A percentile compares a stretch with the other conserved stretches of the same genome.
These are phyloP conservation scores for Oreonectes daqikongensis DNA, from an alignment of 2,797 vertebrate species.

Conservation along the genomic window DNA sequence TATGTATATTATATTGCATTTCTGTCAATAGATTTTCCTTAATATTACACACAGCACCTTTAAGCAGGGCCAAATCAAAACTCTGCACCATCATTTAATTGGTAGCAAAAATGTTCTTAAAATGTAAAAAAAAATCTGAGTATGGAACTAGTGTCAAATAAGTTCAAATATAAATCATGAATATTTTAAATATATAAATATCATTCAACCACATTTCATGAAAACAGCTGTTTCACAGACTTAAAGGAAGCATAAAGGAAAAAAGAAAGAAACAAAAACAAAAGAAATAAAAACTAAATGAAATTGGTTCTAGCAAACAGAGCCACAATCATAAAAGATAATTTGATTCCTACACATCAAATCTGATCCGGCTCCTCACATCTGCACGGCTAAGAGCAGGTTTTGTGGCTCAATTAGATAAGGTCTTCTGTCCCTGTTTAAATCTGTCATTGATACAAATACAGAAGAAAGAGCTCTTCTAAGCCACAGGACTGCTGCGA, in stretches of 20 bases:
- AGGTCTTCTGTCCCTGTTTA: constrained; percentile 45
- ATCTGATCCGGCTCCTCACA: constrained; percentile 40
- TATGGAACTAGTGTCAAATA: too few species aligned
- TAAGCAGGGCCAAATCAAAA: too few species aligned
- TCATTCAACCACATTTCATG: too few species aligned
- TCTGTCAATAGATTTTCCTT: too few species aligned
- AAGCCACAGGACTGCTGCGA: constrained; percentile 41
- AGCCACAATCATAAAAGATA: constrained; percentile 49
- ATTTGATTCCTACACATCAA: constrained; percentile 54
- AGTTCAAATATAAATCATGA: background rate
- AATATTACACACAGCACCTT: too few species aligned
- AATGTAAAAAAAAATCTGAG: too few species aligned
- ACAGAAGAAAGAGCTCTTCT: constrained; percentile 16
- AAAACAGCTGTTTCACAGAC: background rate
- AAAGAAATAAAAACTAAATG: background rate
- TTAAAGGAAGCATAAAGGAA: background rate
- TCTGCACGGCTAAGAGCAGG: constrained; percentile 43
- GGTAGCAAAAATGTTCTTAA: too few species aligned
- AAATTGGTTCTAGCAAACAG: constrained; percentile 24
- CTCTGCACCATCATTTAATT: too few species aligned
- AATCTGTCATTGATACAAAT: constrained; percentile 42
- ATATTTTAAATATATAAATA: too few species aligned
- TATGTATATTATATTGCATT: too few species aligned
- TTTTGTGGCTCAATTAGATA: constrained; percentile 53
- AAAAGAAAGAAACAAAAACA: background rate